Evolutionary conservation across 2,888 invertebrate genomes (phyloP).

Genomic region (Drosophila ezoana): DNA sequence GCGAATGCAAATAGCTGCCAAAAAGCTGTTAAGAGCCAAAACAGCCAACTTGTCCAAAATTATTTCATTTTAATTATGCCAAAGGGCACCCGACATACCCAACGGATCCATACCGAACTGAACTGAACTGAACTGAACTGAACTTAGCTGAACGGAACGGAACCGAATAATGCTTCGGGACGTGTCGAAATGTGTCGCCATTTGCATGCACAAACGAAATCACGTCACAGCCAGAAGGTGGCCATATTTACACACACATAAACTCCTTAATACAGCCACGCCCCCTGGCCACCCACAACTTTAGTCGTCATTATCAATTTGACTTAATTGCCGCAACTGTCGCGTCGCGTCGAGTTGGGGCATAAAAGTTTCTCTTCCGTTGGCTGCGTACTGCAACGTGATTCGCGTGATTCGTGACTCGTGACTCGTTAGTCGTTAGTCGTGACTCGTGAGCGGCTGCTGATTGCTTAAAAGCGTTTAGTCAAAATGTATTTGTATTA

Average conservation of each 20-base stretch:
- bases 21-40: slow-evolving; percentile 57
- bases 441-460: slow-evolving; percentile 22
- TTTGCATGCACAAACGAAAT: slow-evolving; percentile 76
- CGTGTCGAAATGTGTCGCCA: slow-evolving; percentile 74
- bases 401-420: slow-evolving; percentile 1
- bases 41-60: slow-evolving; percentile 75
- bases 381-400: slow-evolving; percentile 8
- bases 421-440: slow-evolving; percentile 31
- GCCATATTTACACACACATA: slow-evolving; percentile 12
- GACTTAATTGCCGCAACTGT: slow-evolving; percentile 67
- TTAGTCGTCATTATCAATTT: slow-evolving; percentile 81
- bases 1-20: slow-evolving; percentile 52
- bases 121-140: slow-evolving; percentile 5
- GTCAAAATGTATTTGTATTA: slow-evolving; percentile 67
- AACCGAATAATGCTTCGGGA: slow-evolving; percentile 44
- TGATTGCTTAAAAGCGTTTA: slow-evolving; percentile 71
- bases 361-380: slow-evolving; percentile 36
- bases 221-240: slow-evolving; percentile 66
- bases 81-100: slow-evolving; percentile 50
- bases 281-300: slow-evolving; percentile 51
- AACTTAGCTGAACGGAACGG: slow-evolving; percentile 11
- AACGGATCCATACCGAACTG: slow-evolving; percentile 3
- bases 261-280: not conserved
- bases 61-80: slow-evolving; percentile 79
- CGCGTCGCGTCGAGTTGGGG: slow-evolving; percentile 10